Conservation (phyloP, 2,888 invertebrate genomes). For the Portevinia maculata region DNA sequence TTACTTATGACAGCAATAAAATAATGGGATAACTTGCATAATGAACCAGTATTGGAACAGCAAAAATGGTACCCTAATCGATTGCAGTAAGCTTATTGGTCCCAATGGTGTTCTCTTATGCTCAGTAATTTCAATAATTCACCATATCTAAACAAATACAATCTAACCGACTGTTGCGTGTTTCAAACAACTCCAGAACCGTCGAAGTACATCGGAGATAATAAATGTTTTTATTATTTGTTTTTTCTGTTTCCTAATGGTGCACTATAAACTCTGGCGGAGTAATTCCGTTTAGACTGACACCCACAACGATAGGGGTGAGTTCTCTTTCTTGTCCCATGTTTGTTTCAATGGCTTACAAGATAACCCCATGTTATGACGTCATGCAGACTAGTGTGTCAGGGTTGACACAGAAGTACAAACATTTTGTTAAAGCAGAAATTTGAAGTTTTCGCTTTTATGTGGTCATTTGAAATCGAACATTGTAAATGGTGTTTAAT, state of each 20-base stretch:
- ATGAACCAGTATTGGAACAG: slow-evolving; percentile 19
- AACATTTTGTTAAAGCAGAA: not conserved
- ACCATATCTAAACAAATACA: slow-evolving; percentile 52
- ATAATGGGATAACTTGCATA: not conserved
- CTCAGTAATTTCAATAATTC: slow-evolving; percentile 58
- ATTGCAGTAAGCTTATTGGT: slow-evolving; percentile 41
- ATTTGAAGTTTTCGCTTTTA: not conserved
- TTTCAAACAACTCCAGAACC: slow-evolving; percentile 27
- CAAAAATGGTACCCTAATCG: not conserved
- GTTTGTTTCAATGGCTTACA: slow-evolving; percentile 7
- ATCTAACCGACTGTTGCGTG: slow-evolving; percentile 55
- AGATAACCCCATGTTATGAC: slow-evolving; percentile 5
- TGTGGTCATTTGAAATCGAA: slow-evolving; percentile 1
- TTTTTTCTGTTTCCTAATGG: slow-evolving; percentile 20
- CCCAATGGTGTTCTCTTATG: slow-evolving; percentile 50
- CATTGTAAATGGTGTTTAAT: not conserved
- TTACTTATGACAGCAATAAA: no score
- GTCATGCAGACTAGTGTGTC: not conserved
- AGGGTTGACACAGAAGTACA: not conserved
- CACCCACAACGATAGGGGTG: slow-evolving; percentile 10
- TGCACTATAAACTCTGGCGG: slow-evolving; percentile 32
- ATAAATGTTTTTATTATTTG: slow-evolving; percentile 44
- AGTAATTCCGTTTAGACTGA: not conserved
- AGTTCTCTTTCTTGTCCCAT: slow-evolving; percentile 21
- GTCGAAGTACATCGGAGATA: slow-evolving; percentile 17